Evolutionary conservation across 1,140 invertebrate genomes (phyloP), one percentile per base, ranked within the genome.

Genomic region (Berghia stephanieae): DNA sequence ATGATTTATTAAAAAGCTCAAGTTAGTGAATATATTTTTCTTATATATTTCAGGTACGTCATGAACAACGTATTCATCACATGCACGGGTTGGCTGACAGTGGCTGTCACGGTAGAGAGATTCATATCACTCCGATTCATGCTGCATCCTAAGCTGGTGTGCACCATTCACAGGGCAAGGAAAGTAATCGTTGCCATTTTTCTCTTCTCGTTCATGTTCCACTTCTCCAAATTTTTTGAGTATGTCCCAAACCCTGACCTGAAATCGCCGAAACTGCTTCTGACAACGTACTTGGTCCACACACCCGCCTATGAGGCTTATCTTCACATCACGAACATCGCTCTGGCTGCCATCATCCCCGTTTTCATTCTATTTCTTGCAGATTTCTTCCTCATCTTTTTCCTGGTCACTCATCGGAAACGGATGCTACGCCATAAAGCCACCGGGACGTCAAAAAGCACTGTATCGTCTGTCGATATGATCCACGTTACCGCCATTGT

Each of bases 41-140:
- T n/a, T n/a, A n/a, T n/a, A n/a, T n/a, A n/a, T 46, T 75, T 31
- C 79, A 83, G 82, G 57, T 98, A 95, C 87, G 95, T 96, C 2
- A 88, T 97, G 31, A 95, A 94, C 10, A 92, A 95, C 83, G 94
- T 94, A 6, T 94, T 95, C 36, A 96, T 91, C 79, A 96, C 96
- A 42, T 96, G 95, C 49, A 96, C 95, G 31, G 95, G 97, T 75
- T 98, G 98, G 90, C 92, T 98, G 81, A 98, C 96, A 1, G 92
- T 98, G 55, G 95, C 95, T 3, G 96, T 98, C 27, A 98, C 96
- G 0, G 91, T 97, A 79, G 97, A 98, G 89, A 92, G 97, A 60
- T 98, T 96, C 90, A 94, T 98, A 52, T 96, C 96, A 0, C 96
- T 99, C 0, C 97, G 96, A 86, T 95, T 97, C 89, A 96, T 96